Evolutionary conservation across 1,140 invertebrate species (phyloP), one percentile per base, ranked within the genome.

Genomic region (Bombus ignitus): DNA sequence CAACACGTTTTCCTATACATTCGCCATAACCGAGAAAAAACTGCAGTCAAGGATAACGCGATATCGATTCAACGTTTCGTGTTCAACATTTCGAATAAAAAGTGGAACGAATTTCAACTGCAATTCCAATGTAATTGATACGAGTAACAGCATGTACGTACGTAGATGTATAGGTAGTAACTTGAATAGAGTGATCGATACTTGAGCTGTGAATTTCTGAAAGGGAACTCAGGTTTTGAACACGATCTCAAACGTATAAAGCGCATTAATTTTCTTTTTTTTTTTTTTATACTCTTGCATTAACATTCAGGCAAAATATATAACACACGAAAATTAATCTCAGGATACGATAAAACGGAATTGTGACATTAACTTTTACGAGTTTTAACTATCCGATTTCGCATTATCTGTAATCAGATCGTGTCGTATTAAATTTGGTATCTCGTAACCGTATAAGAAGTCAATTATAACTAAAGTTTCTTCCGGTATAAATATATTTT

Each of bases 11-110:
- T 22, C 9, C 72, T 35, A 74, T 35, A 32, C n/a, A 47, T 9
- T 15, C n/a, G 59, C 22, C 0, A 65, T 44, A 42, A 10, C 9
- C 18, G 28, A 25, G 32, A 32, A 18, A 62, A 37, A 75, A 75
- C 4, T n/a, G 12, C 25, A 76, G 53, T 59, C 44, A 59, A 59
- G 74, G 74, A 76, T 76, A 76, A 39, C 35, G 25, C 25, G 53
- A 76, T 66, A 66, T 76, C 74, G 53, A 76, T 59, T 59, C 47
- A 13, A 35, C 22, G 73, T 75, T 57, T 57, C 73, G 47, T 75
- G 73, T 53, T 57, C 47, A 39, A 37, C 10, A 32, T 57, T 62
- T 76, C 35, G 47, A 59, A 59, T 76, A 59, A 76, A 76, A 76
- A 76, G 53, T 76, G 25, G 53, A 59, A 76, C 74, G 32, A 76